Base-by-base conservation (phyloP, 2,888 invertebrate genomes). In the Conchocele bisecta region DNA sequence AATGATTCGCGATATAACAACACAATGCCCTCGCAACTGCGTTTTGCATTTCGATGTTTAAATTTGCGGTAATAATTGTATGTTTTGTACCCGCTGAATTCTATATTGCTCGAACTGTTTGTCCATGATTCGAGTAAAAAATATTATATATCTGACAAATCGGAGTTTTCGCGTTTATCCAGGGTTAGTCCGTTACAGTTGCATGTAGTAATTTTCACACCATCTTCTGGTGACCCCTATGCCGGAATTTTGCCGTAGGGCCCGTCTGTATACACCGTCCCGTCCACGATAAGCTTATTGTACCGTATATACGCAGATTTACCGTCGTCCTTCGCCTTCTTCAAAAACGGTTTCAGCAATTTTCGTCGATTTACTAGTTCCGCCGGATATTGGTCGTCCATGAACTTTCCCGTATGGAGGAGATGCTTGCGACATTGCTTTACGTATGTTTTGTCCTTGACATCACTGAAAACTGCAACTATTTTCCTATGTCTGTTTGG, bases 371-470 rank as follows among this genome's bases (percentile, higher is more conserved):
- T 48, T 2, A 58, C 31, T 15, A 58, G 31, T 3, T 58, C 46
- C 2, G 44, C 11, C n/a, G 58, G 58, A 33, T 58, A 58, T 33
- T 58, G 58, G n/a, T 58, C 58, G 22, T 58, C 46, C 46, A 58
- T 58, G 24, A 41, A 58, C 22, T 29, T 41, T 9, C 15, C 7
- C 6, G 44, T 58, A 29, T 28, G 20, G 22, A 44, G 28, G 9
- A 58, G 15, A n/a, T 31, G 22, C 2, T n/a, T 15, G n/a, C 46
- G 31, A 1, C 31, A 20, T 17, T 31, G 17, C 24, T 46, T 58
- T 7, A 58, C 46, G 28, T 33, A 46, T n/a, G 26, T 29, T 33
- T 58, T 46, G n/a, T 58, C 46, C 20, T n/a, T n/a, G n/a, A n/a
- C n/a, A n/a, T n/a, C n/a, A n/a, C 17, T 22, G 29, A 57, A 57